Conservation (phyloP, 2,797 vertebrate genomes). For the Megaceryle alcyon region DNA sequence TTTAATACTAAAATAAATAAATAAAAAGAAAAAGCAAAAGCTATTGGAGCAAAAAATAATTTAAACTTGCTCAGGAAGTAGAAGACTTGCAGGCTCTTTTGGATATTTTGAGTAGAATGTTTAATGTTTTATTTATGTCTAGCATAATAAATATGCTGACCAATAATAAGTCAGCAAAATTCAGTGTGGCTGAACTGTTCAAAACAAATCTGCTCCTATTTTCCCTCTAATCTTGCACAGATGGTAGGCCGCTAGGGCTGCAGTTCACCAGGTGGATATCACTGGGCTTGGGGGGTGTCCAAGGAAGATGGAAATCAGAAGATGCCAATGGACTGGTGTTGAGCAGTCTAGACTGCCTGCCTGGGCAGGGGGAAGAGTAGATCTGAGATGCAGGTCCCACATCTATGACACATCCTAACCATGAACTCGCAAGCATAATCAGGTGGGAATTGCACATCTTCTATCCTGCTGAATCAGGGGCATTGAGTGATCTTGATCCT, state of each 20-base stretch:
- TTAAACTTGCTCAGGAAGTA: not conserved
- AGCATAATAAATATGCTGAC: conserved; percentile 32
- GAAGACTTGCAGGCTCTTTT: not conserved
- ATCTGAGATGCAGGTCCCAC: not conserved
- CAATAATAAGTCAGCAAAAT: conserved; percentile 38
- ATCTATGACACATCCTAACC: not conserved
- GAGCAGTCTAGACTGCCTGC: not conserved
- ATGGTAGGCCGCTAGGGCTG: not conserved
- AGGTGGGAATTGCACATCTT: not conserved
- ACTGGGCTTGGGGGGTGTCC: not conserved
- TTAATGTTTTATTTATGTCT: conserved; percentile 44
- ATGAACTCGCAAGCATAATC: not conserved
- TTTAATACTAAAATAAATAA: not conserved
- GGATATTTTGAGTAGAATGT: not conserved
- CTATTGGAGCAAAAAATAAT: not conserved
- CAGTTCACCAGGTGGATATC: not conserved
- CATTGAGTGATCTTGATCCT: not conserved
- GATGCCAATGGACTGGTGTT: not conserved
- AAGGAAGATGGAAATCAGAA: not conserved
- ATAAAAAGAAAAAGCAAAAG: not conserved
- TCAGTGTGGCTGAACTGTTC: not conserved
- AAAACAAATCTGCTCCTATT: not conserved
- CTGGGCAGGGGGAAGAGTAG: not conserved
- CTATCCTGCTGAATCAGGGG: not conserved
- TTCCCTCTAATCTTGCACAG: not conserved